phyloP scores from a whole-genome alignment of 2,113 vertebrate species.

The Alethe castanea region DNA sequence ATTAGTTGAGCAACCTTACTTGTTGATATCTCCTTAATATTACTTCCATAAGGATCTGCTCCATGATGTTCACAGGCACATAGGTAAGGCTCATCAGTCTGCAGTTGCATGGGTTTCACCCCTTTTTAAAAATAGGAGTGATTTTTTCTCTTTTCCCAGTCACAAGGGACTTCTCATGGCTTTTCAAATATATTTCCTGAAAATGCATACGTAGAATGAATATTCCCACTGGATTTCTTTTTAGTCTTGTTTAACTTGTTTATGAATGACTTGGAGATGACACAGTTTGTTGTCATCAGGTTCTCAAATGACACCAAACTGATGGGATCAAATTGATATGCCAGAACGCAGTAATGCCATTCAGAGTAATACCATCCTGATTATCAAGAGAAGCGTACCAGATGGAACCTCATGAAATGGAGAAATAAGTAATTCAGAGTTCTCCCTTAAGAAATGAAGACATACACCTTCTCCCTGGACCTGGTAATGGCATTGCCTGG shows the following conservation, averaged over 20 bases:
- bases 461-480: background rate
- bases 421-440: background rate
- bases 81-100: background rate
- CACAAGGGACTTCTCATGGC: too few species aligned
- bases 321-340: background rate
- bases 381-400: background rate
- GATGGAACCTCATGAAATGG: background rate
- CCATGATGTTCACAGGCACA: background rate
- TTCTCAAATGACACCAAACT: background rate
- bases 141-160: background rate
- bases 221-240: background rate
- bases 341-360: background rate
- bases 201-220: background rate
- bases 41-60: background rate
- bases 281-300: background rate
- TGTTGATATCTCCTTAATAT: background rate
- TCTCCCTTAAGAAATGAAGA: background rate
- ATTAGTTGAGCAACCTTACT: background rate
- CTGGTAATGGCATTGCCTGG: background rate
- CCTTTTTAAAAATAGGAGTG: background rate
- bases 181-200: background rate
- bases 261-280: background rate
- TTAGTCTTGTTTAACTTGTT: background rate
- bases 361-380: background rate
- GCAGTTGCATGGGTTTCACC: background rate